These are phyloP conservation scores for Lithobates pipiens DNA, from an alignment of 2,797 vertebrate species.

Conservation along the genomic window DNA sequence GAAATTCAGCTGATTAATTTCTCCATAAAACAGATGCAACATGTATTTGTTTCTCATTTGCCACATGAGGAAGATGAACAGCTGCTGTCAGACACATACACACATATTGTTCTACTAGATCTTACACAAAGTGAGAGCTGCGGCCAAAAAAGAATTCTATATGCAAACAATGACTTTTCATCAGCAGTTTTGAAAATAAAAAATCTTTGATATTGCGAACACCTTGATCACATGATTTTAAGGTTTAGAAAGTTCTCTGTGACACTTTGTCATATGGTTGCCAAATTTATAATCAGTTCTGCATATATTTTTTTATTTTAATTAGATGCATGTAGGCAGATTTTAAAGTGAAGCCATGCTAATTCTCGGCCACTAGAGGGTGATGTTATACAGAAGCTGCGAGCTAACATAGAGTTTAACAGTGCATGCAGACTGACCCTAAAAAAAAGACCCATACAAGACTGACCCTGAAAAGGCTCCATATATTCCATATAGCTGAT, in stretches of 20 bases:
- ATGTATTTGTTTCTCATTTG: conserved; percentile 2
- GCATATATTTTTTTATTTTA: neutral
- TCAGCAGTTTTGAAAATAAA: neutral
- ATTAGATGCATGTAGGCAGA: neutral
- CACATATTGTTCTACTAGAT: conserved; percentile 6
- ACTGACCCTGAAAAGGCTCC: no score
- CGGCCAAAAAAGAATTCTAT: no score
- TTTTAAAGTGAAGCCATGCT: neutral
- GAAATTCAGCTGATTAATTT: neutral
- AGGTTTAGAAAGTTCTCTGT: no score
- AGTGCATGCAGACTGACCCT: no score
- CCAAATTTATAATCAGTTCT: neutral
- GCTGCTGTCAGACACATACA: conserved; percentile 2
- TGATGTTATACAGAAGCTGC: neutral
- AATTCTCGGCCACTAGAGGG: neutral
- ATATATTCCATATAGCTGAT: no score
- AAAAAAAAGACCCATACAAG: no score
- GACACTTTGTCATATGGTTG: neutral
- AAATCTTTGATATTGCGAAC: neutral
- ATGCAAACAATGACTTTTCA: neutral
- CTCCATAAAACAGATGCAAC: conserved; percentile 23
- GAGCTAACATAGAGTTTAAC: neutral
- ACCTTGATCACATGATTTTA: neutral
- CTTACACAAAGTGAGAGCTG: neutral
- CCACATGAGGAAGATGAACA: conserved; percentile 30